Percentiles rank a stretch among this genome's conserved stretches.
Evolutionary conservation across 2,113 vertebrate species (phyloP).

Genomic region (Pterophyllum scalare): DNA sequence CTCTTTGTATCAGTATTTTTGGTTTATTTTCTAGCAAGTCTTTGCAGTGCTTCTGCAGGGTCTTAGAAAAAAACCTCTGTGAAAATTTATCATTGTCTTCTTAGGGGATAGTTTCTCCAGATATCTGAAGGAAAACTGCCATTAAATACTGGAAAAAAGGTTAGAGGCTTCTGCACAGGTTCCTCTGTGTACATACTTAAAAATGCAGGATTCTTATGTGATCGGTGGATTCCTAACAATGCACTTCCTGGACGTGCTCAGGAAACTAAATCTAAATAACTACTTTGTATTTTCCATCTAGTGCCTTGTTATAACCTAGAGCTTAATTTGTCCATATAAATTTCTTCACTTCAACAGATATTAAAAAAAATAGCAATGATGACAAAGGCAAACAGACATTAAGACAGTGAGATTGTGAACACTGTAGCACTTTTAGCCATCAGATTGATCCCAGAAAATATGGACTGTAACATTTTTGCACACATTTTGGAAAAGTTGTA

Average conservation of each 20-base stretch:
- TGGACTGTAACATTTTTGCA: not conserved
- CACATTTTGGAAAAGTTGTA: not conserved
- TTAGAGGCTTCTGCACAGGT: not conserved
- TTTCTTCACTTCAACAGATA: not conserved
- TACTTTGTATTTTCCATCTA: too few species aligned
- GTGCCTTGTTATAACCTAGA: not conserved
- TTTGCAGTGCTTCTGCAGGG: not conserved
- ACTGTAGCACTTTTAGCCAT: not conserved
- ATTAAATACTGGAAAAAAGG: conserved; percentile 8
- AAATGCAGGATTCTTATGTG: too few species aligned
- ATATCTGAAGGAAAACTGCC: not conserved
- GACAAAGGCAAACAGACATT: not conserved
- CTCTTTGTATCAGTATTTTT: conserved; percentile 14
- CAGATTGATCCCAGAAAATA: not conserved
- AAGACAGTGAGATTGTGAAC: not conserved
- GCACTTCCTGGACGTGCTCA: too few species aligned
- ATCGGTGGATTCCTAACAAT: too few species aligned
- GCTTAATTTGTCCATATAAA: not conserved
- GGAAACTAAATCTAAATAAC: too few species aligned
- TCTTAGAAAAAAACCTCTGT: not conserved
- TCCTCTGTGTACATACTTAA: too few species aligned
- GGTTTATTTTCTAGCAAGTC: not conserved
- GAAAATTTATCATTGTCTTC: conserved; percentile 1
- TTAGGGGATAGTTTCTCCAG: conserved; percentile 13
- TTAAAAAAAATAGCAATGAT: not conserved